Evolutionary conservation across 2,888 invertebrate genomes (phyloP), one percentile per base, ranked within the genome.

Genomic region (Mellilla xanthometata): DNA sequence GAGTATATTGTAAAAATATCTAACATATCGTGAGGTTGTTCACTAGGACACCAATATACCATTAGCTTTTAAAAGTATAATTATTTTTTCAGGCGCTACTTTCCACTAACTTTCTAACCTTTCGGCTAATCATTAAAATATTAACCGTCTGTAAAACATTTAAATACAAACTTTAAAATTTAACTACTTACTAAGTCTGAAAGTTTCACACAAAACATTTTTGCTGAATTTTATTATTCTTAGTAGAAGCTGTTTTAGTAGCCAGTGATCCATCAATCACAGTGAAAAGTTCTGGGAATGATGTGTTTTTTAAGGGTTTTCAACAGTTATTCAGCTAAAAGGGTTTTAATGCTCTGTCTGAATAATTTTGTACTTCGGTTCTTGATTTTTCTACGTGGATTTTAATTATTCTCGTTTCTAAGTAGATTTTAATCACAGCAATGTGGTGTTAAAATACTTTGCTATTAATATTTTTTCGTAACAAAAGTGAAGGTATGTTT

Each of bases 201-300:
- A 46, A 38, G 29, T 46, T 46, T 39, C 3, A 8, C 13, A 28
- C 22, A 32, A 29, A 47, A 41, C 38, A 26, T 41, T 47, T 36
- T 28, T 29, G 12, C 24, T 13, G 23, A 35, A 30, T 34, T 47
- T 40, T 44, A 51, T 49, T 49, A 38, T 40, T 32, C 38, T 54
- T 38, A 32, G 22, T n/a, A 35, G 22, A 34, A 46, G 39, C 33
- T 39, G 49, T 39, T 51, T 54, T 52, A 29, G 40, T 15, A 56
- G 27, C 47, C 49, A 56, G 47, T 42, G 42, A 56, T 34, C 49
- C 53, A 51, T 56, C 54, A 49, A 52, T 56, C 54, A 45, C 35
- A 45, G 39, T 13, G 35, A 23, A n/a, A 39, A 46, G 33, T 49
- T 48, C 41, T 49, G 38, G 29, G 47, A 49, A 49, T 36, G 44